Percentiles rank a stretch among this genome's conserved stretches.
Conservation (phyloP, 2,888 invertebrate species). For the Graphium colonna region DNA sequence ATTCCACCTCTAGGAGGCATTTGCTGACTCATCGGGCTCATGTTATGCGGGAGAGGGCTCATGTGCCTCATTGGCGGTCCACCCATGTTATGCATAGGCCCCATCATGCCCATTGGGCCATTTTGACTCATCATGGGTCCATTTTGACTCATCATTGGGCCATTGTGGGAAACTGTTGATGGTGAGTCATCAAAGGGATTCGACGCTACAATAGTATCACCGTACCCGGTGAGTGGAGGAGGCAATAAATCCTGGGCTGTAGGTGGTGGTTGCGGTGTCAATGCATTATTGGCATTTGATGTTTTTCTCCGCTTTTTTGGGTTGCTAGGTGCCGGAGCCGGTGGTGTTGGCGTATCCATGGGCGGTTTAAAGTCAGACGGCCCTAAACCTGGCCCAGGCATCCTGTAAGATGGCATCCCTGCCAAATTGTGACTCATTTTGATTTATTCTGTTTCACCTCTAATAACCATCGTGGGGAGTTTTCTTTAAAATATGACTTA, state of each 20-base stretch:
- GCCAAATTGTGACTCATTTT: slow-evolving; percentile 89
- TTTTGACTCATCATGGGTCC: slow-evolving; percentile 85
- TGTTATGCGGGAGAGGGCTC: slow-evolving; percentile 80
- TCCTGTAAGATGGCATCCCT: slow-evolving; percentile 89
- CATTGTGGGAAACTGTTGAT: slow-evolving; percentile 79
- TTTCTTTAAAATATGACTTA: slow-evolving; percentile 36
- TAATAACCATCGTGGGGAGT: slow-evolving; percentile 58
- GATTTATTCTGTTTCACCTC: slow-evolving; percentile 58
- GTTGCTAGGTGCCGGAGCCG: slow-evolving; percentile 88
- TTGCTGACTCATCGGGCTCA: slow-evolving; percentile 83
- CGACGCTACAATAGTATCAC: slow-evolving; percentile 95
- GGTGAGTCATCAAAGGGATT: slow-evolving; percentile 97
- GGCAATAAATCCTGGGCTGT: slow-evolving; percentile 89
- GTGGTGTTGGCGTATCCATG: slow-evolving; percentile 84
- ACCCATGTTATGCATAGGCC: slow-evolving; percentile 82
- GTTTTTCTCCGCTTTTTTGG: slow-evolving; percentile 94
- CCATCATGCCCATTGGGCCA: slow-evolving; percentile 84
- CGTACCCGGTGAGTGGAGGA: slow-evolving; percentile 93
- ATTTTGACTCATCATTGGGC: slow-evolving; percentile 82
- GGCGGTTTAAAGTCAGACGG: slow-evolving; percentile 87
- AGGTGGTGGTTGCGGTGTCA: slow-evolving; percentile 84
- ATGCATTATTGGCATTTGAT: slow-evolving; percentile 83
- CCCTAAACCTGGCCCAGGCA: slow-evolving; percentile 85
- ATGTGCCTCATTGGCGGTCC: slow-evolving; percentile 84
- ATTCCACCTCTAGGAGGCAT: slow-evolving; percentile 83